Evolutionary conservation across 2,797 vertebrate species (phyloP).

Genomic region (Trematomus bernacchii): DNA sequence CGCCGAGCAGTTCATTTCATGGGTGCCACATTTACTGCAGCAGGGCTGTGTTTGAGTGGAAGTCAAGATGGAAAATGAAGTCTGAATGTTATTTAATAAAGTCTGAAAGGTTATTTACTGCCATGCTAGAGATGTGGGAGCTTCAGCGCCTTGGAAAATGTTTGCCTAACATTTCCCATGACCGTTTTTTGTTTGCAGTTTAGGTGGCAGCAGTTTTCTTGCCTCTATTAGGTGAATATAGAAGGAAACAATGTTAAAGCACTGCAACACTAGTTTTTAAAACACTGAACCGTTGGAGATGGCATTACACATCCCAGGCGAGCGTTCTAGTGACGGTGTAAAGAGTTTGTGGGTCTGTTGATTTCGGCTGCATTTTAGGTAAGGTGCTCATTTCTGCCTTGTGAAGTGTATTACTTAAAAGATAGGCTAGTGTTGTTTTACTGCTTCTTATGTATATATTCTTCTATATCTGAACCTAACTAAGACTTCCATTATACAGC

Average conservation of each 20-base stretch:
- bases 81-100: constrained; percentile 17
- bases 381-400: too few species aligned
- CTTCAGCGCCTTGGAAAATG: constrained; percentile 1
- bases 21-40: constrained; percentile 35
- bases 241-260: background rate
- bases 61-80: background rate
- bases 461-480: background rate
- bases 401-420: background rate
- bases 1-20: constrained; percentile 45
- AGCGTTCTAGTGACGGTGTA: background rate
- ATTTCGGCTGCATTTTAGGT: background rate
- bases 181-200: background rate
- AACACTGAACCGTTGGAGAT: background rate
- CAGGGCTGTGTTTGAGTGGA: constrained; percentile 6
- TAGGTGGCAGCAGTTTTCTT: constrained; percentile 10
- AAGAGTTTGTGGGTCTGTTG: background rate
- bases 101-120: constrained; percentile 21
- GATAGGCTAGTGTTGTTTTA: background rate
- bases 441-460: background rate
- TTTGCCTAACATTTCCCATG: too few species aligned
- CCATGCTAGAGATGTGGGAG: constrained; percentile 26
- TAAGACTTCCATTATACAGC: background rate
- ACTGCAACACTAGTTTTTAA: background rate
- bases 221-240: background rate
- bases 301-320: background rate